Base-by-base conservation (phyloP, 2,797 vertebrate genomes). In the Eidolon dupreanum region DNA sequence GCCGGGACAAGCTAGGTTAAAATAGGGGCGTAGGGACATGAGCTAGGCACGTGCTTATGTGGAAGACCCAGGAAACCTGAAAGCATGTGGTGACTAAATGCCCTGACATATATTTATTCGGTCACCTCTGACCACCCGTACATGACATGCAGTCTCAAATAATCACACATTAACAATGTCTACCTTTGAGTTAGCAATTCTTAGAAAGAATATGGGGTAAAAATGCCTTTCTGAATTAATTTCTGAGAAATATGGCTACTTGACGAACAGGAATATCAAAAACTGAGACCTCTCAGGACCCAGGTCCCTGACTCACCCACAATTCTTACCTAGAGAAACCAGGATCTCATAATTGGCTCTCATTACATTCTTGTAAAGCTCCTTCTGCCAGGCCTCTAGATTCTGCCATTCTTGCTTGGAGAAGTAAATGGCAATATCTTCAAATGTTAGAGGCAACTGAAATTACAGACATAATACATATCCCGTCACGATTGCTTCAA, bases 371-470 rank as follows among this genome's bases (percentile, higher is more conserved):
- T 92, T 95, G 89, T 98, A 97, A 63, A 98, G 94, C 59, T 95
- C 96, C 75, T 93, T 97, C 93, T 97, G 97, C 97, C 96, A 97
- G 0, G 46, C 77, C 65, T 97, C 74, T 12, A 98, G 93, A 15
- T 43, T 10, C 33, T 65, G 68, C 97, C 97, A 97, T 70, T 98
- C 97, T 74, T 91, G 86, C 51, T 94, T 93, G 0, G 94, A 97
- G 97, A 97, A 97, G 77, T 95, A 97, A 70, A 97, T 9, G 26
- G 96, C 95, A 51, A 98, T 66, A 78, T 97, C 97, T 61, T 97
- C 97, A 88, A 97, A 98, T 12, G 94, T 95, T 87, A 97, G 84
- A 38, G 73, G 83, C 1, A 94, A 46, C 97, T 97, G 81, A 55
- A 96, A 95, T 24, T 2, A 94, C 1, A 97, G 28, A 89, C 20